These are phyloP conservation scores for Rhogogaster chlorosoma DNA, from an alignment of 2,888 invertebrate genomes.

Conservation along the genomic window DNA sequence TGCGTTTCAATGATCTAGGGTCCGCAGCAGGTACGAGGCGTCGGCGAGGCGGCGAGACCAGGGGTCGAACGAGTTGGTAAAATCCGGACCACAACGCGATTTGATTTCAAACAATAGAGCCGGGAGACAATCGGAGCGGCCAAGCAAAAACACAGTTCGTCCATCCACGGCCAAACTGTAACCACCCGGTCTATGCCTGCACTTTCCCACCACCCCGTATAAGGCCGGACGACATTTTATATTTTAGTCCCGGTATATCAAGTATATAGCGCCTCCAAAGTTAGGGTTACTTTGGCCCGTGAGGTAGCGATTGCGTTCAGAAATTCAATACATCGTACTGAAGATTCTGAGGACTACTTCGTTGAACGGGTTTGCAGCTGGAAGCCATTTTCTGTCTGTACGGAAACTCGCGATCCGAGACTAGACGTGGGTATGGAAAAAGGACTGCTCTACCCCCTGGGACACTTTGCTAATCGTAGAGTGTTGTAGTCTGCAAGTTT, in stretches of 20 bases:
- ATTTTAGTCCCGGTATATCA: slow-evolving; percentile 19
- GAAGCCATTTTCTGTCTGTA: background rate
- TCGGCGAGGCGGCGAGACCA: background rate
- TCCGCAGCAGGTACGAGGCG: background rate
- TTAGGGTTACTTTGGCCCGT: background rate
- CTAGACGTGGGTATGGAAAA: background rate
- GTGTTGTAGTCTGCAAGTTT: background rate
- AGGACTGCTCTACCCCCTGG: background rate
- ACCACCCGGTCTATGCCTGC: slow-evolving; percentile 51
- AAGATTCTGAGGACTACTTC: background rate
- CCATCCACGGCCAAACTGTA: slow-evolving; percentile 52
- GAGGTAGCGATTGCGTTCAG: background rate
- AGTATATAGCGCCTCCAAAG: slow-evolving; percentile 11
- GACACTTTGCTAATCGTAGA: background rate
- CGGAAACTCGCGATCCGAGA: background rate
- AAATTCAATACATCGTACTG: background rate
- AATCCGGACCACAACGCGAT: slow-evolving; percentile 51
- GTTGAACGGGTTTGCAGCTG: background rate
- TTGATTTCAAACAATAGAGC: slow-evolving; percentile 65
- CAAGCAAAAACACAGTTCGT: slow-evolving; percentile 61
- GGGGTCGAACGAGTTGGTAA: background rate
- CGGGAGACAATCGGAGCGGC: slow-evolving; percentile 59
- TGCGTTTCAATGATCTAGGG: background rate
- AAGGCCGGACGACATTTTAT: slow-evolving; percentile 56
- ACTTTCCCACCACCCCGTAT: slow-evolving; percentile 66